Evolutionary conservation across 2,888 invertebrate species (phyloP), one percentile per base, ranked within the genome.

Genomic region (Neuroscelio doddi): DNA sequence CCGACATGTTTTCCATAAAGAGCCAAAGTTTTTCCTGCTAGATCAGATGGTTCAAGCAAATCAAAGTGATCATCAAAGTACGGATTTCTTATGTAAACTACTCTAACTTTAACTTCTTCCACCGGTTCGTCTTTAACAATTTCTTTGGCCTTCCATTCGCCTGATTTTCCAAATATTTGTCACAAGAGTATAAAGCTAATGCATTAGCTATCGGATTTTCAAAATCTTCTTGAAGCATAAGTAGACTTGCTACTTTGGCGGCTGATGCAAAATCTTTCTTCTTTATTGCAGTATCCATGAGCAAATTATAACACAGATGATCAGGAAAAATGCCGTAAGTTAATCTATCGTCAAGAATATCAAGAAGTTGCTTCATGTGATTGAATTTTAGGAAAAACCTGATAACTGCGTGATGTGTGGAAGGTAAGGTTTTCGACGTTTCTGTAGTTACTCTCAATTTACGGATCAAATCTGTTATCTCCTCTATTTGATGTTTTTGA

Each of bases 311-410:
- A 24, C 90, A 87, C 72, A 90, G 92, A 62, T 90, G 85, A 85
- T 98, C 96, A n/a, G 95, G 89, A 80, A 97, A 97, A 26, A 98
- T 85, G 1, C 98, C 98, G 86, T 93, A 98, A 78, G 92, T 92
- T 10, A 93, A 81, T 51, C 94, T 91, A 81, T 97, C 93, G 76
- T 92, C 89, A 39, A 98, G 85, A 4, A 96, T 87, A 10, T 88
- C 86, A 0, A 95, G 79, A 9, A 97, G 85, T 51, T 91, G 89
- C 10, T 90, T 34, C 0, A 79, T 81, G 24, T 76, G 66, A 29
- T 84, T 79, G 71, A 84, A 82, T 41, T 87, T 85, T 1, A 90
- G 72, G 56, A 88, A 88, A 72, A 87, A 87, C 70, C 92, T 87
- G 3, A 95, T 86, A 17, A 93, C 88, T 9, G 96, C 95, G 86